Conservation (phyloP, 2,888 invertebrate species). For the Torymus auratus region DNA sequence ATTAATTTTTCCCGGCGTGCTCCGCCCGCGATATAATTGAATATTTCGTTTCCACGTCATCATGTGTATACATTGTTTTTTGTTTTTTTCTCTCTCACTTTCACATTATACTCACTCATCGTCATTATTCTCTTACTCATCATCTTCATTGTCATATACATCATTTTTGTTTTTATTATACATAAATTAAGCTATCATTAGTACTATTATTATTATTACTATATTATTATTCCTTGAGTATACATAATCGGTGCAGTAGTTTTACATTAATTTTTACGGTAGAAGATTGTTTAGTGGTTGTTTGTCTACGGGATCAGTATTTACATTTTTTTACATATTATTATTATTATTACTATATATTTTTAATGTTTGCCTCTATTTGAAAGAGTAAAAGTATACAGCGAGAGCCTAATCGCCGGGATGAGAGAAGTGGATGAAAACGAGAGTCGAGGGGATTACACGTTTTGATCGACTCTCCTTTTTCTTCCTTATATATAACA, state of each 20-base stretch:
- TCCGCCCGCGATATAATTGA: neutral
- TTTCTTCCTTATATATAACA: too few species aligned
- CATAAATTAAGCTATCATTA: too few species aligned
- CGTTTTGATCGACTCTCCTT: too few species aligned
- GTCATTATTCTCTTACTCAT: too few species aligned
- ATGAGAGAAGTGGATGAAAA: slow-evolving; percentile 19
- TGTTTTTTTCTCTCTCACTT: neutral
- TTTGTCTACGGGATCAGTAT: slow-evolving; percentile 55
- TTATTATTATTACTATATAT: slow-evolving; percentile 8
- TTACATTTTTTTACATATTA: slow-evolving; percentile 28
- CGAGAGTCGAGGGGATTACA: neutral
- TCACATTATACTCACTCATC: neutral
- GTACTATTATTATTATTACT: neutral
- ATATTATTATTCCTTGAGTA: slow-evolving; percentile 43
- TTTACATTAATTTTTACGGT: slow-evolving; percentile 47
- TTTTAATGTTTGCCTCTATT: slow-evolving; percentile 36
- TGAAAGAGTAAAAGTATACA: slow-evolving; percentile 1
- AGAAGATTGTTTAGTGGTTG: slow-evolving; percentile 60
- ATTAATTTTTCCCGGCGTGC: slow-evolving; percentile 36
- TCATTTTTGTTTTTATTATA: too few species aligned
- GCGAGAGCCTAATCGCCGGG: slow-evolving; percentile 11
- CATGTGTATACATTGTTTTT: neutral
- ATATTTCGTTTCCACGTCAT: too few species aligned
- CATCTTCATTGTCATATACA: too few species aligned
- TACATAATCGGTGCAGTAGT: slow-evolving; percentile 49